Percentiles rank a stretch among this genome's conserved stretches.
Evolutionary conservation across 1,140 invertebrate species (phyloP).

Genomic region (Liolophura sinensis): DNA sequence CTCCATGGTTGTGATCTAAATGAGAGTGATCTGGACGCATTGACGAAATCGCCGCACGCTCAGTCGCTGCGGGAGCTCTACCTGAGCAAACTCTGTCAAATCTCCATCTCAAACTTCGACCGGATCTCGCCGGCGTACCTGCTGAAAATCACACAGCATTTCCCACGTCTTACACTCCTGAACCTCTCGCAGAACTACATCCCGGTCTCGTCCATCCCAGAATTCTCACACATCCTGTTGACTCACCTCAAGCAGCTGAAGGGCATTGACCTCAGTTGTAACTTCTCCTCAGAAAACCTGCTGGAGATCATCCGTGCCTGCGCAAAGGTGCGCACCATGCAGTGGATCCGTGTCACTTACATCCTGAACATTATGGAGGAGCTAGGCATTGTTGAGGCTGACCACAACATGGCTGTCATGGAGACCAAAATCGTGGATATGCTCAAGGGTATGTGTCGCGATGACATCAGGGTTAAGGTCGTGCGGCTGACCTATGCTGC

Average conservation of each 20-base stretch:
- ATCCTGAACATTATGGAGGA: conserved; percentile 26
- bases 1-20: conserved; percentile 39
- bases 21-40: conserved; percentile 27
- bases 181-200: conserved; percentile 37
- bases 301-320: conserved; percentile 27
- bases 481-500: conserved; percentile 34
- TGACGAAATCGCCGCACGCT: conserved; percentile 33
- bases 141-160: conserved; percentile 29
- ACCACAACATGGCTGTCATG: conserved; percentile 14
- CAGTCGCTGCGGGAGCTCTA: conserved; percentile 34
- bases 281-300: conserved; percentile 30
- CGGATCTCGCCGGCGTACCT: conserved; percentile 29
- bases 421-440: conserved; percentile 21
- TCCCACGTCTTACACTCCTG: conserved; percentile 29
- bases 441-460: conserved; percentile 22
- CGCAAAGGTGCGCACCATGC: conserved; percentile 28
- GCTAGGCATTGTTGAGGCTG: conserved; percentile 15
- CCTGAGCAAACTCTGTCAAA: conserved; percentile 38
- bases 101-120: conserved; percentile 31
- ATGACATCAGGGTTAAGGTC: conserved; percentile 33
- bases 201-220: conserved; percentile 25
- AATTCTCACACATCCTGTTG: conserved; percentile 24
- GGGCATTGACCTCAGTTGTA: conserved; percentile 34
- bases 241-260: conserved; percentile 22
- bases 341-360: conserved; percentile 32